Percentiles rank a stretch among this genome's conserved stretches.
phyloP scores from a whole-genome alignment of 2,113 vertebrate genomes.

The Podarcis cretensis region DNA sequence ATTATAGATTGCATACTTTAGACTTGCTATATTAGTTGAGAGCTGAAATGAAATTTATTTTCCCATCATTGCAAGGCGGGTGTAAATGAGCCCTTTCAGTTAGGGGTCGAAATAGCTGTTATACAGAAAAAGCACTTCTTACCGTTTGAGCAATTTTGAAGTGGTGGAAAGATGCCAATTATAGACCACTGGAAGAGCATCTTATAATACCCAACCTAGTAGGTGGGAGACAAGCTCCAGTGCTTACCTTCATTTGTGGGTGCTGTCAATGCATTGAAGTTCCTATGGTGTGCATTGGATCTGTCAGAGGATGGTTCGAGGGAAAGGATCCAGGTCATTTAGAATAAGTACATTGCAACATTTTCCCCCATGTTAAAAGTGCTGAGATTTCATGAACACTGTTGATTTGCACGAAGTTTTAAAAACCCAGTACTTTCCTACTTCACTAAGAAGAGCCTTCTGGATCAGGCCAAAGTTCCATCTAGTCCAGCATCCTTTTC shows the following conservation, averaged over 20 bases:
- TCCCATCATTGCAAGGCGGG: not conserved
- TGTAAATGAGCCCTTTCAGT: not conserved
- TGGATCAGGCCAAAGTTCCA: too few species aligned
- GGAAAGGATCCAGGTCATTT: not conserved
- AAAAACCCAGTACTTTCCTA: not conserved
- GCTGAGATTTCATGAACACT: not conserved
- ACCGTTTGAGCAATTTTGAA: not conserved
- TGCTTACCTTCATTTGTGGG: not conserved
- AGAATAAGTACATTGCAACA: not conserved
- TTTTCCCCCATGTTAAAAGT: not conserved
- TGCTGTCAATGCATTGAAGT: not conserved
- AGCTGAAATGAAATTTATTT: not conserved
- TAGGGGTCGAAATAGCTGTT: not conserved
- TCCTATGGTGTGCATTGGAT: not conserved
- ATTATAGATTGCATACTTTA: not conserved
- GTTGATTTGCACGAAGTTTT: not conserved
- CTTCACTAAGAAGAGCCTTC: too few species aligned
- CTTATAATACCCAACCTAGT: not conserved
- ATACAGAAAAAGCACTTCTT: not conserved
- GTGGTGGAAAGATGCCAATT: not conserved
- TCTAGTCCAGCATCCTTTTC: too few species aligned
- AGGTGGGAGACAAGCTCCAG: not conserved
- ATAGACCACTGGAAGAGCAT: not conserved
- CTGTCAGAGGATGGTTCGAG: not conserved
- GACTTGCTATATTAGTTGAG: constrained; percentile 3